Conservation (phyloP, 2,797 vertebrate species). For the Diglossa cyanea region DNA sequence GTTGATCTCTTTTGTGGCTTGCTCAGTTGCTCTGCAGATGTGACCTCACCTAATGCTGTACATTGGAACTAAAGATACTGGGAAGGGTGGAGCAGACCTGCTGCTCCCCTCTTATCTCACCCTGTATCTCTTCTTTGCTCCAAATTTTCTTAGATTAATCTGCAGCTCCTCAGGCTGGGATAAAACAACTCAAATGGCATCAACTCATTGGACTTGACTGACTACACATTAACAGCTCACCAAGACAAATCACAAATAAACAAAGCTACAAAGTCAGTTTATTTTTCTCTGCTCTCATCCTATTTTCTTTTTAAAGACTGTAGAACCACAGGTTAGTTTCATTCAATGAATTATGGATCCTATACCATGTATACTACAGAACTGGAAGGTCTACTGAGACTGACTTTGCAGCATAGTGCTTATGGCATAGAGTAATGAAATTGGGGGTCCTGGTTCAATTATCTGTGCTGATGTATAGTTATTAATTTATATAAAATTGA, state of each 20-base stretch:
- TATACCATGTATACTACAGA: neutral
- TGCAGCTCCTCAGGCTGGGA: neutral
- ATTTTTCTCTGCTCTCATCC: neutral
- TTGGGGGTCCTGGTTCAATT: neutral
- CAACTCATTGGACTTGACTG: neutral
- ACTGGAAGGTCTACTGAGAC: neutral
- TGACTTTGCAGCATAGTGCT: neutral
- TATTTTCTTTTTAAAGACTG: neutral
- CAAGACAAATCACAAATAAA: neutral
- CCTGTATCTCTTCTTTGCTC: conserved; percentile 12
- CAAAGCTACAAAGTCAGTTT: neutral
- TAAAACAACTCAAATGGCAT: neutral
- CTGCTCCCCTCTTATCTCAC: neutral
- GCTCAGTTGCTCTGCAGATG: neutral
- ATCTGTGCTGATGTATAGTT: neutral
- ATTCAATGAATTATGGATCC: neutral
- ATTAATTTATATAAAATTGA: neutral
- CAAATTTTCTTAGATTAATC: neutral
- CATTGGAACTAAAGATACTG: neutral
- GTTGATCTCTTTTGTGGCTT: neutral
- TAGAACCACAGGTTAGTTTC: neutral
- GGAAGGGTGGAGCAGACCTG: conserved; percentile 3
- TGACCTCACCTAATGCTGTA: neutral
- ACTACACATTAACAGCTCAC: neutral
- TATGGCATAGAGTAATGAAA: neutral